phyloP scores from a whole-genome alignment of 2,113 vertebrate genomes.

The Athene noctua region DNA sequence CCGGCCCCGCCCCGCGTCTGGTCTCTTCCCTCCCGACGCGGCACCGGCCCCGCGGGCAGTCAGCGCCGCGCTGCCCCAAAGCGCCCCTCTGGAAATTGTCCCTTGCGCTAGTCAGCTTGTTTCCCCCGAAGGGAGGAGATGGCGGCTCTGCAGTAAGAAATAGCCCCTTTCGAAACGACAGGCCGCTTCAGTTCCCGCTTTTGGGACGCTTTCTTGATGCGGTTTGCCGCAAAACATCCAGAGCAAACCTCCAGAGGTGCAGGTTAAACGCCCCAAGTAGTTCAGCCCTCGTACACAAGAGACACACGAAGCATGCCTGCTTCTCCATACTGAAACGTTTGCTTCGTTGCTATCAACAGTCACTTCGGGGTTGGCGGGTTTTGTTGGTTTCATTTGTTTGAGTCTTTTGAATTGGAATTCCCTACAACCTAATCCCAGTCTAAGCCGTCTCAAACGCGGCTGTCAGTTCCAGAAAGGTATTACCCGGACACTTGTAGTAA shows the following conservation, averaged over 20 bases:
- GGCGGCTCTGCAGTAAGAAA: not conserved
- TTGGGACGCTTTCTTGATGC: accelerated
- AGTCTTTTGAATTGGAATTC: not conserved
- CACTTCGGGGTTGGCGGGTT: accelerated
- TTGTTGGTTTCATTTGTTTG: not conserved
- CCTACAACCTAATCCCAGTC: not conserved
- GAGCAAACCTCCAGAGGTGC: not conserved
- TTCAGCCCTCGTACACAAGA: too few relatives aligned
- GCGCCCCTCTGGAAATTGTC: accelerated
- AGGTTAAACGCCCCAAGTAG: too few relatives aligned
- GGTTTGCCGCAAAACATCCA: not conserved
- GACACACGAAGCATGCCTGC: not conserved
- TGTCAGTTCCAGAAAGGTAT: not conserved
- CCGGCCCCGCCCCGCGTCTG: not conserved
- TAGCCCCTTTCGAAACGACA: not conserved
- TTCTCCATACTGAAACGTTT: not conserved
- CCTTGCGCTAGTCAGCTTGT: not conserved
- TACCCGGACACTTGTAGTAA: not conserved
- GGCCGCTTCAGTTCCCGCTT: not conserved
- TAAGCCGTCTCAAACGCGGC: not conserved
- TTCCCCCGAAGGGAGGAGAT: not conserved
- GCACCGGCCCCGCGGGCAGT: too few relatives aligned
- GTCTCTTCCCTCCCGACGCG: too few relatives aligned
- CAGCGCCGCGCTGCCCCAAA: not conserved
- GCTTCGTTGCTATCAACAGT: not conserved